Percentiles rank a stretch among this genome's conserved stretches.
Conservation (phyloP, 2,113 vertebrate species). For the Tragelaphus scriptus region DNA sequence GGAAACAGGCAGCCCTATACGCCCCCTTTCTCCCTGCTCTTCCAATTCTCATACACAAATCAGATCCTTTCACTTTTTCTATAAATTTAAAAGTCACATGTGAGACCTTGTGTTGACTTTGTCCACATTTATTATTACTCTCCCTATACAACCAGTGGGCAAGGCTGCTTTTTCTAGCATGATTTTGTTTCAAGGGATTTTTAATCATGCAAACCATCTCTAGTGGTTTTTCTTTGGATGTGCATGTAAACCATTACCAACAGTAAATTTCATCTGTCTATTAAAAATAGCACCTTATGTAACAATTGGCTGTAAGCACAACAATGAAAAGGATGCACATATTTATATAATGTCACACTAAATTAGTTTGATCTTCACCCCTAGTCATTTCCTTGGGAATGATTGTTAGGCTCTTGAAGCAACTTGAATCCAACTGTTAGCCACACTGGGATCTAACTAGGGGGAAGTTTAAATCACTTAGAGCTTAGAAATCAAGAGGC, state of each 20-base stretch:
- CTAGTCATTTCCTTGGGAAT: constrained; percentile 40
- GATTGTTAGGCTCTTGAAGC: neutral
- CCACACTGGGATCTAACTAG: neutral
- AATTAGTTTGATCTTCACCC: constrained; percentile 28
- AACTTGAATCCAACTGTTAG: neutral
- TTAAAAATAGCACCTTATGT: constrained; percentile 44
- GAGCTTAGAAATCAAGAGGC: constrained; percentile 24
- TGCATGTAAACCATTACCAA: constrained; percentile 29
- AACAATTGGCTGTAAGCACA: constrained; percentile 37
- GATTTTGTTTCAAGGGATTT: constrained; percentile 20
- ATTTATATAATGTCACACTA: constrained; percentile 47
- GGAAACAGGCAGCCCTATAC: neutral
- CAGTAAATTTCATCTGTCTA: neutral
- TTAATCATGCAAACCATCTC: neutral
- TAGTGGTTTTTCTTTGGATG: constrained; percentile 30
- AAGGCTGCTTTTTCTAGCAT: neutral
- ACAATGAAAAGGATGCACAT: constrained; percentile 32
- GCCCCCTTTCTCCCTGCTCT: neutral
- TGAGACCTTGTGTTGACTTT: neutral
- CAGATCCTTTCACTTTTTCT: neutral
- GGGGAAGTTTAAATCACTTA: neutral
- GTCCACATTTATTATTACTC: neutral
- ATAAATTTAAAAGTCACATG: neutral
- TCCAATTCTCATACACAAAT: neutral
- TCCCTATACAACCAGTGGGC: neutral